phyloP scores from a whole-genome alignment of 2,888 invertebrate species.

The Hetaerina titia region DNA sequence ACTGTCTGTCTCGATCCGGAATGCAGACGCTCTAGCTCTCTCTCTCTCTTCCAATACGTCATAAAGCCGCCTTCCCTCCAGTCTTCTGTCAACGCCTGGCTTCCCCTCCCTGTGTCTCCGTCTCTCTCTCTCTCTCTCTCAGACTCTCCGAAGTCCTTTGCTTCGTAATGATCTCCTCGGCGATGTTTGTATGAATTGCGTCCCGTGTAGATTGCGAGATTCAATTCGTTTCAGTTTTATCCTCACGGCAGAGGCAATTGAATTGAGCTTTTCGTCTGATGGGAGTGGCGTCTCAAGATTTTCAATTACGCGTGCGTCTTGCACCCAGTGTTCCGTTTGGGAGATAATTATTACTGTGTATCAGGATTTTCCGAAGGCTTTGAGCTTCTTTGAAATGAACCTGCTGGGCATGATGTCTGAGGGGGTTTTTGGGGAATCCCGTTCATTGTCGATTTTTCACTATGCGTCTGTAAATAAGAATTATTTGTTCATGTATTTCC shows the following conservation, averaged over 20 bases:
- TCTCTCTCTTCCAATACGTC: background rate
- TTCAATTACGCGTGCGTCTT: background rate
- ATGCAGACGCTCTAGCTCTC: background rate
- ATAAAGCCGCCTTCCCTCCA: background rate
- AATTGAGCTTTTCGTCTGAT: background rate
- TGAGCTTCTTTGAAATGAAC: too few species aligned
- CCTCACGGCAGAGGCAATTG: background rate
- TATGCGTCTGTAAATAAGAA: too few species aligned
- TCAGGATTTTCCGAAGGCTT: too few species aligned
- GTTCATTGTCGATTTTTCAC: too few species aligned
- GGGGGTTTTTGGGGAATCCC: too few species aligned
- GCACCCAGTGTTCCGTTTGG: background rate
- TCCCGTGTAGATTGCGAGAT: background rate
- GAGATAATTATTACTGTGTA: too few species aligned
- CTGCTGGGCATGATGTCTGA: too few species aligned
- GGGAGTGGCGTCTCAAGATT: background rate
- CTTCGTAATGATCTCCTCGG: background rate
- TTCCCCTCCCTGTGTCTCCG: background rate
- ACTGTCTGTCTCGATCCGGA: slow-evolving; percentile 2
- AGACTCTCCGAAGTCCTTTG: background rate
- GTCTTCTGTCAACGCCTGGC: background rate
- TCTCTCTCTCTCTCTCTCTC: slow-evolving; percentile 18
- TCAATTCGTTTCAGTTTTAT: background rate
- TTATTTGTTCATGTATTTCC: too few species aligned
- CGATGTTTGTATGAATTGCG: background rate